phyloP scores from a whole-genome alignment of 1,140 invertebrate species.

The Brachionus asplanchnoidis region DNA sequence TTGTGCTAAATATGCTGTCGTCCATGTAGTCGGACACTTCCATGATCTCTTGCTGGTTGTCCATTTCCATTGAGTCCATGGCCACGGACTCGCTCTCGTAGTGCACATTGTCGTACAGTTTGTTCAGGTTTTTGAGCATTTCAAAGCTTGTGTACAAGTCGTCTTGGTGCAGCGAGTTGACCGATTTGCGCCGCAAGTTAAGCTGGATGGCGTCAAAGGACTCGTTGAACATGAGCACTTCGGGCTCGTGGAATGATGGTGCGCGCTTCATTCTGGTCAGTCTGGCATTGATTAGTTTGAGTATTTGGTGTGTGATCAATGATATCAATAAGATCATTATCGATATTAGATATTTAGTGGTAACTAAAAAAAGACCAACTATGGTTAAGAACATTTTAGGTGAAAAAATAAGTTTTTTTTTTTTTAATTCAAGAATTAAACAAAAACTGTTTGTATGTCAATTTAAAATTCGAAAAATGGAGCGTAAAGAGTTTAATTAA shows the following conservation, averaged over 20 bases:
- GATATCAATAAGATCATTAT: slow-evolving; percentile 38
- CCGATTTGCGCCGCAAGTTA: background rate
- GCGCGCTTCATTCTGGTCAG: background rate
- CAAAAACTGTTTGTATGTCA: background rate
- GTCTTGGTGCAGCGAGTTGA: background rate
- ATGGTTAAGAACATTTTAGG: slow-evolving; percentile 25
- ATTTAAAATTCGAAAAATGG: background rate
- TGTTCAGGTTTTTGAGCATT: slow-evolving; percentile 6
- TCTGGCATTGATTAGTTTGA: background rate
- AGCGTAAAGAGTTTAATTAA: slow-evolving; percentile 23
- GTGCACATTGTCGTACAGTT: slow-evolving; percentile 1
- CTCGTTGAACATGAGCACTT: slow-evolving; percentile 1
- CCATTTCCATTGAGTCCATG: background rate
- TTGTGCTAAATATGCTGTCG: slow-evolving; percentile 3
- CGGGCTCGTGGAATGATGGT: background rate
- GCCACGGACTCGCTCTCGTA: background rate
- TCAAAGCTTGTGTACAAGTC: slow-evolving; percentile 6
- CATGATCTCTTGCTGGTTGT: background rate
- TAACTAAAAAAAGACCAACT: slow-evolving; percentile 40
- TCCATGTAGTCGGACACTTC: background rate
- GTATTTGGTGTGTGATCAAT: slow-evolving; percentile 7
- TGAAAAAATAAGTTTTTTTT: background rate
- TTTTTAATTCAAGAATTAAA: background rate
- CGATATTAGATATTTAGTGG: background rate
- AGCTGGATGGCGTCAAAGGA: background rate